A percentile compares a stretch with the other conserved stretches of the same genome.
Conservation (phyloP, 2,888 invertebrate genomes). For the Phaonia tiefii region DNA sequence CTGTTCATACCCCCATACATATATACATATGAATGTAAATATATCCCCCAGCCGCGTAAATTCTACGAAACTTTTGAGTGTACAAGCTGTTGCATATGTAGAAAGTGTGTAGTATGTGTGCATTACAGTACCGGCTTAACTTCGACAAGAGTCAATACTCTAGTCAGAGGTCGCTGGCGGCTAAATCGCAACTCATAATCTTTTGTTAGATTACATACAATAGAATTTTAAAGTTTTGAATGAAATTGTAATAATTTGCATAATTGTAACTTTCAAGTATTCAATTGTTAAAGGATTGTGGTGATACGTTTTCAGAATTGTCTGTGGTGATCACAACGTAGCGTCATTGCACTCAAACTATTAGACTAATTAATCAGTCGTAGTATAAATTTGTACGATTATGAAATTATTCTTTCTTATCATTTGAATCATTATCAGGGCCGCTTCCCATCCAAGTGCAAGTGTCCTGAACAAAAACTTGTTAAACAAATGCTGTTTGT, state of each 20-base stretch:
- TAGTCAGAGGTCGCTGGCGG: conserved; percentile 46
- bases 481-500: conserved; percentile 3
- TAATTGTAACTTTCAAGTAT: no score
- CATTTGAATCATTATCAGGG: neutral
- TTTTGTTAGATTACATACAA: neutral
- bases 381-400: no score
- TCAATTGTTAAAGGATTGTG: no score
- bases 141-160: conserved; percentile 59
- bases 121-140: conserved; percentile 48
- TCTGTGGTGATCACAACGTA: no score
- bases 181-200: neutral
- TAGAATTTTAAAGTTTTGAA: conserved; percentile 36
- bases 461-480: conserved; percentile 33
- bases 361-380: no score
- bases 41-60: conserved; percentile 8
- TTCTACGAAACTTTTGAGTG: neutral
- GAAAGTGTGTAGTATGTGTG: conserved; percentile 53
- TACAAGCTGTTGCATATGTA: conserved; percentile 44
- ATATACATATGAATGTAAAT: no score
- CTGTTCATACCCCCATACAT: no score
- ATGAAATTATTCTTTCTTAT: no score
- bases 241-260: conserved; percentile 40
- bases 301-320: no score
- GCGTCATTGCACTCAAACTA: no score
- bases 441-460: conserved; percentile 37